Conservation (phyloP, 2,113 vertebrate genomes). For the Acanthisitta chloris region DNA sequence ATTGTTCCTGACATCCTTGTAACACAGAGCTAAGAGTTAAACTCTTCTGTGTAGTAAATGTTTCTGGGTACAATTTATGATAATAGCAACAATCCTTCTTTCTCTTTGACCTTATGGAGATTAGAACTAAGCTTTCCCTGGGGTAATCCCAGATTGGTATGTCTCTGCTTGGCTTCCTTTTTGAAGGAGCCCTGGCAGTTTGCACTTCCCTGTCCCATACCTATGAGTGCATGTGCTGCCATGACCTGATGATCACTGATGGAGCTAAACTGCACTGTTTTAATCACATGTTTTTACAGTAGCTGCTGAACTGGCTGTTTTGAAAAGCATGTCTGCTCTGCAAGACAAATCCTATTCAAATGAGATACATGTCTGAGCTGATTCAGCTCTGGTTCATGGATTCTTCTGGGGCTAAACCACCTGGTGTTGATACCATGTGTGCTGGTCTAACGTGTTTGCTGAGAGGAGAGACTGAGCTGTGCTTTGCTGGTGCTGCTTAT, state of each 20-base stretch:
- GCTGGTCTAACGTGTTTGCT: neutral
- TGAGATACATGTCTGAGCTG: neutral
- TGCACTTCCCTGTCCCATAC: neutral
- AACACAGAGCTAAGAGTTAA: neutral
- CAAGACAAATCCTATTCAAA: constrained; percentile 17
- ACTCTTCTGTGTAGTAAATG: neutral
- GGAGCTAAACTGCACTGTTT: neutral
- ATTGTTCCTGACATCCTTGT: constrained; percentile 16
- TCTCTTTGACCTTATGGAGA: neutral
- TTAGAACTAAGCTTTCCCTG: neutral
- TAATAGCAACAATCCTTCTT: constrained; percentile 20
- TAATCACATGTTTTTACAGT: neutral
- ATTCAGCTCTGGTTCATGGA: neutral
- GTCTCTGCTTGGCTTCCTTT: neutral
- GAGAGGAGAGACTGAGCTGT: neutral
- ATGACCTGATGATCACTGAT: neutral
- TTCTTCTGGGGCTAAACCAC: neutral
- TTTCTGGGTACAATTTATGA: constrained; percentile 15
- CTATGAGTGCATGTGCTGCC: neutral
- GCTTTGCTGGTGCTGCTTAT: neutral
- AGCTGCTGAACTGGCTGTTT: neutral
- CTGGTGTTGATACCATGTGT: neutral
- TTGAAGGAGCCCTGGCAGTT: neutral
- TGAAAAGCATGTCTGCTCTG: neutral
- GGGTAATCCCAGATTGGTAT: neutral